A percentile compares a stretch with the other conserved stretches of the same genome.
These are phyloP conservation scores for Drosophila colorata DNA, from an alignment of 2,888 invertebrate species.

Conservation along the genomic window DNA sequence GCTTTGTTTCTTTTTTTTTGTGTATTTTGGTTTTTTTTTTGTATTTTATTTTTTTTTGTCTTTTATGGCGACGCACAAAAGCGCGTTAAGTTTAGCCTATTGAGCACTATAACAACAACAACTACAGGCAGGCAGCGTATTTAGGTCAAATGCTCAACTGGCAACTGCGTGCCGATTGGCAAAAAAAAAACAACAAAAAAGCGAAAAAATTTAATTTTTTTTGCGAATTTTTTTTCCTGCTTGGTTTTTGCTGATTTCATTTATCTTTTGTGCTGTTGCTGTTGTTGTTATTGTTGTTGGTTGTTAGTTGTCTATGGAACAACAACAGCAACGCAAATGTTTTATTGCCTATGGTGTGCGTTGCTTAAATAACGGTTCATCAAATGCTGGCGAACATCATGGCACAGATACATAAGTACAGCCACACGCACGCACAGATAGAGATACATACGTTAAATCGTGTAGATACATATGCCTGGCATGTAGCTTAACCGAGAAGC, in stretches of 20 bases:
- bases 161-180: slow-evolving; percentile 74
- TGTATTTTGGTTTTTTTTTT: slow-evolving; percentile 31
- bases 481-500: slow-evolving; percentile 27
- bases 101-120: slow-evolving; percentile 50
- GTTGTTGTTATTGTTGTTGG: slow-evolving; percentile 27
- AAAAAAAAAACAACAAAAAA: slow-evolving; percentile 53
- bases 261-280: slow-evolving; percentile 43
- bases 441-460: not conserved
- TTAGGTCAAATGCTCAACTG: slow-evolving; percentile 73
- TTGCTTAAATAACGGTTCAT: slow-evolving; percentile 64
- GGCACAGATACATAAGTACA: slow-evolving; percentile 36
- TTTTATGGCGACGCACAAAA: slow-evolving; percentile 68
- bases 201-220: slow-evolving; percentile 41
- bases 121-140: slow-evolving; percentile 43
- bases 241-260: slow-evolving; percentile 58
- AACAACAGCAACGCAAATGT: slow-evolving; percentile 33
- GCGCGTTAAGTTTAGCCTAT: slow-evolving; percentile 71
- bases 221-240: slow-evolving; percentile 40
- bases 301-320: slow-evolving; percentile 35
- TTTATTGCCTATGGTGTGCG: slow-evolving; percentile 56
- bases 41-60: slow-evolving; percentile 42
- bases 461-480: slow-evolving; percentile 6
- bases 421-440: slow-evolving; percentile 1
- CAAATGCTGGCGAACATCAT: slow-evolving; percentile 40
- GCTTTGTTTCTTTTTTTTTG: slow-evolving; percentile 4